A percentile compares a stretch with the other conserved stretches of the same genome.
phyloP scores from a whole-genome alignment of 2,797 vertebrate genomes.

The Parauchenoglanis ngamensis region DNA sequence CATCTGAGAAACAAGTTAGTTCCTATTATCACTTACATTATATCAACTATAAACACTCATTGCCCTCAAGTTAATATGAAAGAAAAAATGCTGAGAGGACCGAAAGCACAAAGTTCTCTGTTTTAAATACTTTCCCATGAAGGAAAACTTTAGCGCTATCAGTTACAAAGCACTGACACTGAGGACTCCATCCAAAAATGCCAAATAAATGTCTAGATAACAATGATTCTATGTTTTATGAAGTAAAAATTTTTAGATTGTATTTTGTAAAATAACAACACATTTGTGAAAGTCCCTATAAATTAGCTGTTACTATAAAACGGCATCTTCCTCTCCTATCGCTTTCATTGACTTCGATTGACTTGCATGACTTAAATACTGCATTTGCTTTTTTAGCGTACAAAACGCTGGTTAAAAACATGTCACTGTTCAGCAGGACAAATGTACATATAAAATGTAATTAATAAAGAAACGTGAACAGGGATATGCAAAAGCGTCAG shows the following conservation, averaged over 20 bases:
- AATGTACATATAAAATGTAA: not conserved
- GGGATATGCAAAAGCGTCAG: not conserved
- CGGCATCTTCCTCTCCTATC: too few species aligned
- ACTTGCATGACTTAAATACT: not conserved
- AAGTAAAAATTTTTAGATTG: not conserved
- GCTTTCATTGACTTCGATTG: not conserved
- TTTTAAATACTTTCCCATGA: not conserved
- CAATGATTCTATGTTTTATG: not conserved
- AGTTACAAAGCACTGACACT: not conserved
- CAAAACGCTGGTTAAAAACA: not conserved
- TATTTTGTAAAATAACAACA: not conserved
- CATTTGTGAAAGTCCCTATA: not conserved
- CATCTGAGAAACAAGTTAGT: not conserved
- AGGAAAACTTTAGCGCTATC: not conserved
- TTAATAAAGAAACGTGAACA: not conserved
- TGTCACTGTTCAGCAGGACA: not conserved
- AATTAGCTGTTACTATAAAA: not conserved
- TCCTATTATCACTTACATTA: not conserved
- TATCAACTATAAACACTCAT: too few species aligned
- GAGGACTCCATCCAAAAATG: not conserved
- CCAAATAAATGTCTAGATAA: too few species aligned
- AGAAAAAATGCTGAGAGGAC: too few species aligned
- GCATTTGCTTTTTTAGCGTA: not conserved
- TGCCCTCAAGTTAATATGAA: too few species aligned
- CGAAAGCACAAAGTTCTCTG: not conserved